Evolutionary conservation across 2,888 invertebrate genomes (phyloP), one percentile per base, ranked within the genome.

Genomic region (Philaethria dido): DNA sequence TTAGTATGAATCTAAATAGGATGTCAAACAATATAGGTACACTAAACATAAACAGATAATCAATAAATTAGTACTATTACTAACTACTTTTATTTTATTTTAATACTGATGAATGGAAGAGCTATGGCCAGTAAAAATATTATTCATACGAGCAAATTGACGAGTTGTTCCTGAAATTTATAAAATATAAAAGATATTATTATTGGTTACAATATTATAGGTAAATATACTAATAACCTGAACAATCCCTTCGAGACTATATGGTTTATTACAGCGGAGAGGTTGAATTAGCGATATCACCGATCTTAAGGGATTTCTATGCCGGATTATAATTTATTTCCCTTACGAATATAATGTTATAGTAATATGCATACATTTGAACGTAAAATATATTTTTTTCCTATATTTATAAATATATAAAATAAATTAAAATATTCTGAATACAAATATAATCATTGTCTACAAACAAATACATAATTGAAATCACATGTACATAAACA

Each of bases 401-500:
- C 5, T 25, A 25, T 25, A 4, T 4, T 33, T 33, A 33, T 33
- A 9, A 33, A 33, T 33, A 47, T 14, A 47, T 20, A 3, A 22
- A 48, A 3, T 5, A 5, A 2, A 47, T 20, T 22, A 0, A 8
- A 25, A 50, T 48, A n/a, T 25, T 25, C n/a, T n/a, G 3, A 25
- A 50, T 14, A 50, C n/a, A 8, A 50, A 50, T 25, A 25, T 9
- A 50, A 50, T 8, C n/a, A 50, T 25, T 48, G 5, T 14, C 22
- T 22, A 48, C 14, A 48, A 48, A 48, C 20, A 48, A 48, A 22
- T 48, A 6, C 14, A 20, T 14, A 13, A 48, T 48, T 22, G 11
- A 50, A 25, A 50, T 50, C n/a, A 50, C n/a, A 50, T 50, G 8
- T 50, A 50, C 50, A 48, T 48, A 48, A 48, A 25, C 48, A 48